phyloP scores from a whole-genome alignment of 2,888 invertebrate species.

The Erynnis tages region DNA sequence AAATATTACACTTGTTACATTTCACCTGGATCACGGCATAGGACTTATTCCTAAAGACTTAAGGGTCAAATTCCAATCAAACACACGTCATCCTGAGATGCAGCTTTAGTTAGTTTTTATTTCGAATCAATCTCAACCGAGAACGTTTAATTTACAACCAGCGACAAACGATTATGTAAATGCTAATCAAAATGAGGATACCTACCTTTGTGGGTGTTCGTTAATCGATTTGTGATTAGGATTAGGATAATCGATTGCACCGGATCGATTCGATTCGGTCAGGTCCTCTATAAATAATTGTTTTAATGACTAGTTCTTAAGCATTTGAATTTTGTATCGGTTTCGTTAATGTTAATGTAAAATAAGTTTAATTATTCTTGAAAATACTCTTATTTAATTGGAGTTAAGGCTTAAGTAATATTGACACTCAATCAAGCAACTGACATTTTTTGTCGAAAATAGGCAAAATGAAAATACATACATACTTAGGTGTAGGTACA shows the following conservation, averaged over 20 bases:
- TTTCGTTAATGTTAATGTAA: no score
- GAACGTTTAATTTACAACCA: conserved; percentile 59
- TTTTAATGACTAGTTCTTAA: conserved; percentile 7
- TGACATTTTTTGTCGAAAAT: no score
- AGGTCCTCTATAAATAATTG: conserved; percentile 4
- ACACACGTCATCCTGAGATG: conserved; percentile 36
- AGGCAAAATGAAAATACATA: no score
- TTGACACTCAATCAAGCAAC: no score
- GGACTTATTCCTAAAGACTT: conserved; percentile 12
- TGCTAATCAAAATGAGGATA: conserved; percentile 37
- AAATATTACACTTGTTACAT: conserved; percentile 31
- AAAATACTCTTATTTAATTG: no score
- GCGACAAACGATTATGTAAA: conserved; percentile 67
- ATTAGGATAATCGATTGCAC: conserved; percentile 27
- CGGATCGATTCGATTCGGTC: conserved; percentile 26
- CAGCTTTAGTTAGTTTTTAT: conserved; percentile 43
- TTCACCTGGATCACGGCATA: conserved; percentile 16
- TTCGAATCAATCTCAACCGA: conserved; percentile 53
- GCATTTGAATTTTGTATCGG: neutral
- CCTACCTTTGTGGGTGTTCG: conserved; percentile 37
- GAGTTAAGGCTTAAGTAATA: no score
- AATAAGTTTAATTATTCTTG: no score
- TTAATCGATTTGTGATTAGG: conserved; percentile 31
- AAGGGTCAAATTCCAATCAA: conserved; percentile 16
- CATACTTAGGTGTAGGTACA: no score